Evolutionary conservation across 37 sponge, comb jelly and placozoan species (phyloP).

Genomic region (Petrosia ficiformis): DNA sequence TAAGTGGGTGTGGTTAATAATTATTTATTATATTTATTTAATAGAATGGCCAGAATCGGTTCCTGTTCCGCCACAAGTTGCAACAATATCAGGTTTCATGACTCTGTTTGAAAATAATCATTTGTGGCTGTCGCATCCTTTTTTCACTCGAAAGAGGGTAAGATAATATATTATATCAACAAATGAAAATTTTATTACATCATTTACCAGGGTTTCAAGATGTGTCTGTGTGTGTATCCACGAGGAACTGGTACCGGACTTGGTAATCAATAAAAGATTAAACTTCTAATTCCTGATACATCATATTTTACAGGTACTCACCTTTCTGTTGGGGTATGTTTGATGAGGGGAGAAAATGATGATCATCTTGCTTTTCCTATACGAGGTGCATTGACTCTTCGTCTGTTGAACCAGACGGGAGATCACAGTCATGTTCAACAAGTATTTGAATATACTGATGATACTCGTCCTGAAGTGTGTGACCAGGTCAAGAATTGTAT

Average conservation of each 20-base stretch:
- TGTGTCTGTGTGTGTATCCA: background rate
- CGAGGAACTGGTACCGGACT: background rate
- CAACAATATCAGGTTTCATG: background rate
- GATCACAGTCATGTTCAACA: background rate
- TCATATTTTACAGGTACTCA: background rate
- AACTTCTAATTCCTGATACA: background rate
- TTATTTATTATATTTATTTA: background rate
- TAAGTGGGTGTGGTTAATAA: background rate
- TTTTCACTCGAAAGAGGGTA: background rate
- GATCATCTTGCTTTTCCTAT: background rate
- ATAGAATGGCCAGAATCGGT: background rate
- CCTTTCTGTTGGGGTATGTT: background rate
- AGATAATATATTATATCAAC: background rate
- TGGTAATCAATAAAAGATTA: background rate
- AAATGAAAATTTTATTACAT: too few relatives aligned
- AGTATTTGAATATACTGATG: background rate
- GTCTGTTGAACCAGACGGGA: background rate
- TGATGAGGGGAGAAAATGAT: background rate
- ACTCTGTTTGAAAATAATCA: background rate
- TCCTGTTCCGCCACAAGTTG: background rate
- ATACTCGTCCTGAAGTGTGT: background rate
- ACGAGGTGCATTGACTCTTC: background rate
- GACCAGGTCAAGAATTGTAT: background rate
- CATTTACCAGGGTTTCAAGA: background rate
- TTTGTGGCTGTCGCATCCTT: background rate